Percentiles rank a stretch among this genome's conserved stretches.
Conservation (phyloP, 1,140 invertebrate genomes). For the Oncopodura yosiiana region DNA sequence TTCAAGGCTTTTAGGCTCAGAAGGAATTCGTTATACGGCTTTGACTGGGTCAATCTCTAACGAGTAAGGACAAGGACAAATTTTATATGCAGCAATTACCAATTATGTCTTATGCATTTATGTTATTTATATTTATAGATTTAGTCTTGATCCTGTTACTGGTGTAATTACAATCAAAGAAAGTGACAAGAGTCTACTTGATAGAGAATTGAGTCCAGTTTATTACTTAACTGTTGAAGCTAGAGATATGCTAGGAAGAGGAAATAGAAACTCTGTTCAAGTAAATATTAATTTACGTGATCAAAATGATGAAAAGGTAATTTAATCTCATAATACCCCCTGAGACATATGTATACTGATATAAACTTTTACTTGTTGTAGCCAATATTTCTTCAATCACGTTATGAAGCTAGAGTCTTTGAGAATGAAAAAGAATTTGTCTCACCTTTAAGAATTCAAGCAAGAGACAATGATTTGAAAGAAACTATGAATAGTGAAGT, state of each 20-base stretch:
- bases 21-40: constrained; percentile 76
- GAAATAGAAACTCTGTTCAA: constrained; percentile 46
- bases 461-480: constrained; percentile 74
- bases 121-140: constrained; percentile 43
- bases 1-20: constrained; percentile 72
- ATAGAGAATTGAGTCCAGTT: constrained; percentile 71
- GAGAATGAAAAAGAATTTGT: constrained; percentile 74
- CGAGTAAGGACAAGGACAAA: constrained; percentile 52
- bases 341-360: not conserved
- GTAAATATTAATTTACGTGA: constrained; percentile 14
- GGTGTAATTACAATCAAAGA: constrained; percentile 70
- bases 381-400: constrained; percentile 66
- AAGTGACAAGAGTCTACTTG: constrained; percentile 61
- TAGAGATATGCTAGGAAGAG: constrained; percentile 71
- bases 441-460: constrained; percentile 63
- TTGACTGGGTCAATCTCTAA: constrained; percentile 68
- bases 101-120: not conserved
- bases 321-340: not conserved
- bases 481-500: constrained; percentile 76
- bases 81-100: not conserved
- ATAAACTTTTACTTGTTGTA: not conserved
- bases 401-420: constrained; percentile 69
- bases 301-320: constrained; percentile 20
- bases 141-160: constrained; percentile 66
- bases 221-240: constrained; percentile 89